These are phyloP conservation scores for Bombus breviceps DNA, from an alignment of 1,140 invertebrate genomes.

Conservation along the genomic window DNA sequence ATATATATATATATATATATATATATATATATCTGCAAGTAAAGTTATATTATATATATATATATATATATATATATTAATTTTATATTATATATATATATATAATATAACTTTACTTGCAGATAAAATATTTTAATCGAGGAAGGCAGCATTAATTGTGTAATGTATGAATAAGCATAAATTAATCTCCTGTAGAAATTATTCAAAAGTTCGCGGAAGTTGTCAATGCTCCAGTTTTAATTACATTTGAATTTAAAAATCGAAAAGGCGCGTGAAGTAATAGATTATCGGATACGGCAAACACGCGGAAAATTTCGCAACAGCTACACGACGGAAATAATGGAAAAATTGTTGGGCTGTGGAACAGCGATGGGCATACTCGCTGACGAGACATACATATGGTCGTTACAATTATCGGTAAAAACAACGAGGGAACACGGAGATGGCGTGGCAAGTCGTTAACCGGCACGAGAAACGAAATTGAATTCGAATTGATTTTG, in stretches of 20 bases:
- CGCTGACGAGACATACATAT: slow-evolving; percentile 38
- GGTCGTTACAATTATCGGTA: slow-evolving; percentile 61
- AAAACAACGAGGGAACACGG: slow-evolving; percentile 39
- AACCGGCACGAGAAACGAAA: slow-evolving; percentile 45
- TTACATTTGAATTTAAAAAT: neutral
- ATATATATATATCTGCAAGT: too few species aligned
- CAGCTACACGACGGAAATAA: neutral
- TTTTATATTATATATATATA: too few species aligned
- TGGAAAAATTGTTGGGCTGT: slow-evolving; percentile 15
- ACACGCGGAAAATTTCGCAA: neutral
- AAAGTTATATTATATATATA: too few species aligned
- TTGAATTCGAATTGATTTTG: slow-evolving; percentile 65
- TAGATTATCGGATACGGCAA: neutral
- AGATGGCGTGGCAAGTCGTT: slow-evolving; percentile 52
- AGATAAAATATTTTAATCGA: neutral
- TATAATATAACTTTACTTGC: neutral
- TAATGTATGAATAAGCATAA: too few species aligned
- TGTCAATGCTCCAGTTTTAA: neutral
- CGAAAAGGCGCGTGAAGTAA: neutral
- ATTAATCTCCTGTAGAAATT: neutral
- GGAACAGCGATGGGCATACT: neutral
- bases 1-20: too few species aligned
- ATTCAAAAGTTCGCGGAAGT: too few species aligned
- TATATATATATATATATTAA: too few species aligned
- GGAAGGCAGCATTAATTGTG: neutral